Base-by-base conservation (phyloP, 1,140 invertebrate species). In the Copidosoma floridanum region DNA sequence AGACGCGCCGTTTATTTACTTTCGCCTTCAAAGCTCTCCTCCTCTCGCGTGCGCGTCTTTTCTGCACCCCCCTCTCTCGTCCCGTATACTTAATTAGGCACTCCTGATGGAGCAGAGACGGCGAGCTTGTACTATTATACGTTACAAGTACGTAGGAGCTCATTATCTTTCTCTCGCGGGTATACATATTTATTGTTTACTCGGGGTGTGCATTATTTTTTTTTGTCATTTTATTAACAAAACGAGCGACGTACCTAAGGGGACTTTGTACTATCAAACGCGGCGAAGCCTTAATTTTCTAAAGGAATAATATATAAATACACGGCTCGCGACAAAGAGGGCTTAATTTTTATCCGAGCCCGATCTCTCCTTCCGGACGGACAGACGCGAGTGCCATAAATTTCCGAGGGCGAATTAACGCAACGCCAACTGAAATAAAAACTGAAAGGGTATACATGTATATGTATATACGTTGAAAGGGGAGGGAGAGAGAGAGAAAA, bases 1-100 rank as follows among this genome's bases (percentile, higher is more conserved):
- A 16, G 21, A 11, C 35, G 26, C 52, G 14, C 26, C 3, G 52
- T 14, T 54, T 43, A 54, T 44, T 56, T 46, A 23, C 53, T n/a
- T n/a, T n/a, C n/a, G n/a, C n/a, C n/a, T n/a, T n/a, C n/a, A n/a
- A n/a, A n/a, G n/a, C n/a, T n/a, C n/a, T n/a, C n/a, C n/a, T n/a
- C n/a, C n/a, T n/a, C n/a, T n/a, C n/a, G n/a, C n/a, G n/a, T n/a
- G 24, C 35, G 32, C 57, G 44, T 58, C 47, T 51, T n/a, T 59
- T 51, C 47, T 44, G 41, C 47, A 51, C 35, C 57, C 50, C 27
- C 50, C 50, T 24, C 59, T 32, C 38, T 53, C 44, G 35, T 61
- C 46, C 52, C 60, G n/a, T n/a, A 47, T 48, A 63, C 56, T 63
- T 59, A 63, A 63, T 63, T 63, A 63, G 56, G 56, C 58, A 57